Conservation (phyloP, 2,113 vertebrate genomes). For the Trichechus manatus region DNA sequence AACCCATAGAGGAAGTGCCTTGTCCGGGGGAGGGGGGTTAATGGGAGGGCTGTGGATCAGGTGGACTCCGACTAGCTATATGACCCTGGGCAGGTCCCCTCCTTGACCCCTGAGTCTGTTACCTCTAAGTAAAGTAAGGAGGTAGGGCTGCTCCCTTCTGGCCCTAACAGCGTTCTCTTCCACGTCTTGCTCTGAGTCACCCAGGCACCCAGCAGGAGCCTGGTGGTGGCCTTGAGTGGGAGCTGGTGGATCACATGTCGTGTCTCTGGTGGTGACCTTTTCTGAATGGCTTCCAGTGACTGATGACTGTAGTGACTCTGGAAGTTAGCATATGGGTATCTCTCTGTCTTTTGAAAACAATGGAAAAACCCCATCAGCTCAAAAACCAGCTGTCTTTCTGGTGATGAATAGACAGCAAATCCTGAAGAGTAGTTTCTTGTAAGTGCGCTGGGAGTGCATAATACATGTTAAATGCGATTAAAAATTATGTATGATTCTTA, state of each 20-base stretch:
- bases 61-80: background rate
- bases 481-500: conserved; percentile 33
- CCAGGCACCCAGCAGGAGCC: fast-evolving
- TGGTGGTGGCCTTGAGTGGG: background rate
- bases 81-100: background rate
- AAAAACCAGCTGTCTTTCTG: conserved; percentile 61
- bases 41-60: background rate
- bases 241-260: background rate
- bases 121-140: background rate
- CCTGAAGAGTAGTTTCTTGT: background rate
- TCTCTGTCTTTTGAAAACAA: conserved; percentile 59
- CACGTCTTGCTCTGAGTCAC: no score
- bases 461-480: conserved; percentile 62
- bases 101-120: background rate
- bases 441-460: conserved; percentile 19
- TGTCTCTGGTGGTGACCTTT: background rate
- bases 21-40: background rate
- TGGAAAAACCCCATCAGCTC: conserved; percentile 62
- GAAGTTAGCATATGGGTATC: background rate
- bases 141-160: background rate
- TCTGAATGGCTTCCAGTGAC: background rate
- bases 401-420: conserved; percentile 43
- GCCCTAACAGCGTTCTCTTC: background rate
- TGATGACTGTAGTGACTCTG: background rate
- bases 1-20: background rate